phyloP scores from a whole-genome alignment of 2,888 invertebrate genomes.

The Hypomecis punctinalis region DNA sequence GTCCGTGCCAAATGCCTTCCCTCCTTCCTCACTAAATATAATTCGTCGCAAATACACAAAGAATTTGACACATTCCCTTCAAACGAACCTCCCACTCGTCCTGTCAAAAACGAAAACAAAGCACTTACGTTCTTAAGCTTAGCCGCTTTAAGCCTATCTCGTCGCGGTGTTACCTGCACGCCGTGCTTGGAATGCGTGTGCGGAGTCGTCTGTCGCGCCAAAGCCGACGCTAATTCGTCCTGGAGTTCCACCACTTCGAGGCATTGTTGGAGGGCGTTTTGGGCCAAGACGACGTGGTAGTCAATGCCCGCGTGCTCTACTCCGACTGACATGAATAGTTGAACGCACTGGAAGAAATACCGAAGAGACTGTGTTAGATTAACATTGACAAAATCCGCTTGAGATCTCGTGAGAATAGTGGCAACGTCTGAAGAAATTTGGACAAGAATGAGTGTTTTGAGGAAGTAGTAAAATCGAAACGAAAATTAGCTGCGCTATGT shows the following conservation, averaged over 20 bases:
- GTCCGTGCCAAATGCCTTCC: no score
- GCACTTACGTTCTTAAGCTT: slow-evolving; percentile 81
- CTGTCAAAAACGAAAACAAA: slow-evolving; percentile 14
- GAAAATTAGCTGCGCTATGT: no score
- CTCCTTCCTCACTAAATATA: not conserved
- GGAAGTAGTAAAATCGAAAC: no score
- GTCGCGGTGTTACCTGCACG: slow-evolving; percentile 88
- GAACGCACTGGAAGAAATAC: slow-evolving; percentile 90
- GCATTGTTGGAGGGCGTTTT: slow-evolving; percentile 97
- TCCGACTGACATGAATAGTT: slow-evolving; percentile 97
- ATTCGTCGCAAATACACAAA: slow-evolving; percentile 1
- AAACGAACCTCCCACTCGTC: slow-evolving; percentile 28
- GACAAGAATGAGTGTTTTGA: no score
- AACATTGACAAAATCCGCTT: no score
- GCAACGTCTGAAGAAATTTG: no score
- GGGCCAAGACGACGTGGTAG: slow-evolving; percentile 98
- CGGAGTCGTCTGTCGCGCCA: slow-evolving; percentile 96
- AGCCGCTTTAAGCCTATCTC: slow-evolving; percentile 59
- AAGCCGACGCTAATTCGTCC: slow-evolving; percentile 95
- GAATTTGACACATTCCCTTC: slow-evolving; percentile 13
- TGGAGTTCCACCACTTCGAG: slow-evolving; percentile 93
- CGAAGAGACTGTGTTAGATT: not conserved
- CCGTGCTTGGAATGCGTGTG: slow-evolving; percentile 92
- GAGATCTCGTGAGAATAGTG: no score
- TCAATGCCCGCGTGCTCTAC: slow-evolving; percentile 98